phyloP scores from a whole-genome alignment of 2,113 vertebrate species.

The Opisthocomus hoazin region DNA sequence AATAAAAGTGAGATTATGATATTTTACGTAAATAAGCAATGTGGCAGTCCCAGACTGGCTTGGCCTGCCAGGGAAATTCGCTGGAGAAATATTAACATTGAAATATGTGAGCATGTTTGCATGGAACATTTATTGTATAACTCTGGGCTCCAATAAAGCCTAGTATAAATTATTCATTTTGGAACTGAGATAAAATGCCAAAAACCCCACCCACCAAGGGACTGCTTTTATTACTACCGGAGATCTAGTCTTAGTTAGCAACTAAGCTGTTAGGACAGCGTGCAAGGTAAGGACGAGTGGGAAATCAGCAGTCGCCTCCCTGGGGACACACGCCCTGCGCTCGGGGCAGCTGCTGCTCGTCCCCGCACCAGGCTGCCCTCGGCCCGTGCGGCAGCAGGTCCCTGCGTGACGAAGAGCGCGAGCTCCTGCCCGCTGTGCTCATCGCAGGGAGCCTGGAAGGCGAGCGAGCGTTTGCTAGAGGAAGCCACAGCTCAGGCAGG shows the following conservation, averaged over 20 bases:
- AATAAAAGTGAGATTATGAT: slow-evolving; percentile 66
- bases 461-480: neutral
- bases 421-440: fast-evolving
- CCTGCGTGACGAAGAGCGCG: fast-evolving
- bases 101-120: slow-evolving; percentile 60
- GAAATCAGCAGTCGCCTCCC: neutral
- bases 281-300: neutral
- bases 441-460: fast-evolving
- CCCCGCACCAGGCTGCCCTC: neutral
- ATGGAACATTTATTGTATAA: slow-evolving; percentile 63
- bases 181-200: slow-evolving; percentile 50
- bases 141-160: slow-evolving; percentile 58
- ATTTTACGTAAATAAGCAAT: slow-evolving; percentile 68
- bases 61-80: slow-evolving; percentile 53
- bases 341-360: neutral
- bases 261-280: neutral
- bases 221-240: neutral
- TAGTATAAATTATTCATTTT: slow-evolving; percentile 71
- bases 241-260: neutral
- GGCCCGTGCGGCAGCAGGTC: fast-evolving
- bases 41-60: slow-evolving; percentile 62
- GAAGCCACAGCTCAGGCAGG: neutral
- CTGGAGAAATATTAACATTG: slow-evolving; percentile 60
- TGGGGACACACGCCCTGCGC: fast-evolving
- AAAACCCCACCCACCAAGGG: slow-evolving; percentile 37